phyloP scores from a whole-genome alignment of 2,888 invertebrate genomes.

The Dolichomitus sp. region DNA sequence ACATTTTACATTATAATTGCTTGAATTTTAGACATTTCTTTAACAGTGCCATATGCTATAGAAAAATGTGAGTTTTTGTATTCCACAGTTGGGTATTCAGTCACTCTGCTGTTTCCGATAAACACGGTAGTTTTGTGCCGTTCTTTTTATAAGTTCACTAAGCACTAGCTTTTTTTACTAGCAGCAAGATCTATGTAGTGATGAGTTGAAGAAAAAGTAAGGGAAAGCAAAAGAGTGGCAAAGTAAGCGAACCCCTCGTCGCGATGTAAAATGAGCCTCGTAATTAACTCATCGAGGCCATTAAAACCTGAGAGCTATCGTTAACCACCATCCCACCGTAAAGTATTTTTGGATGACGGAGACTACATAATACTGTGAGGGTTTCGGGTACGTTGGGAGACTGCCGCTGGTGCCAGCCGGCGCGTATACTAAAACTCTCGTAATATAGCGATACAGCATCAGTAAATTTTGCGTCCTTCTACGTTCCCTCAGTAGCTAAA shows the following conservation, averaged over 20 bases:
- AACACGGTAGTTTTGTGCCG: neutral
- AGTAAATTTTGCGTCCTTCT: conserved; percentile 37
- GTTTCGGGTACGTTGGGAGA: neutral
- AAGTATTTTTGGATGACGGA: conserved; percentile 73
- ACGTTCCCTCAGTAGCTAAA: conserved; percentile 21
- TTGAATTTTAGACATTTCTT: neutral
- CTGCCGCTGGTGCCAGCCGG: neutral
- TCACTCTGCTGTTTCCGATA: neutral
- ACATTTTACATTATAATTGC: too few relatives aligned
- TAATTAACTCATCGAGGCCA: conserved; percentile 81
- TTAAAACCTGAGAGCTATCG: conserved; percentile 79
- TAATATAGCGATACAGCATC: conserved; percentile 14
- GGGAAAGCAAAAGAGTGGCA: conserved; percentile 14
- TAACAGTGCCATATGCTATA: neutral
- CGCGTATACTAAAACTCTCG: conserved; percentile 26
- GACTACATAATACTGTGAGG: conserved; percentile 38
- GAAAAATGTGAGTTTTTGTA: neutral
- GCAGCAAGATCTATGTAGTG: neutral
- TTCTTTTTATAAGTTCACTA: neutral
- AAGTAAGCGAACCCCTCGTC: conserved; percentile 21
- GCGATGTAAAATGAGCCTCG: conserved; percentile 63
- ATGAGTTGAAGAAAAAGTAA: neutral
- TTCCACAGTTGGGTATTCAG: neutral
- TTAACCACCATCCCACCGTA: conserved; percentile 69
- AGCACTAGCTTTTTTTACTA: neutral